phyloP scores from a whole-genome alignment of 1,140 invertebrate genomes.

The Maniola jurtina region DNA sequence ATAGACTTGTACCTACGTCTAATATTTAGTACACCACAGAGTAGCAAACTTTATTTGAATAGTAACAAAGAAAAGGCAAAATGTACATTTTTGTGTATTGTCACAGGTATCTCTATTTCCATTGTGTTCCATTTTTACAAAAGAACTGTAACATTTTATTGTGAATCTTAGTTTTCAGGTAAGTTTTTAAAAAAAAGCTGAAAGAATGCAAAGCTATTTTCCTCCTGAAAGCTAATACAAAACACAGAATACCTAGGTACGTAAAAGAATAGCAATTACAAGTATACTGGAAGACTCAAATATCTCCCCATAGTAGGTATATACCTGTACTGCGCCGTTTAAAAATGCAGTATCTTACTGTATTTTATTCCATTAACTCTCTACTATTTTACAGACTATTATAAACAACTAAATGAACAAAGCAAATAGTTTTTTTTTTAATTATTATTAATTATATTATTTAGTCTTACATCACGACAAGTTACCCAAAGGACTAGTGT shows the following conservation, averaged over 20 bases:
- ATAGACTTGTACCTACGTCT: too few relatives aligned
- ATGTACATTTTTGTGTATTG: not conserved
- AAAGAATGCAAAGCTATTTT: constrained; percentile 4
- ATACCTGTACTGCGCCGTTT: not conserved
- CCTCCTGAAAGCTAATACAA: constrained; percentile 7
- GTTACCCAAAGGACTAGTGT: too few relatives aligned
- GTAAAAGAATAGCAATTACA: constrained; percentile 11
- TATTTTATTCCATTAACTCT: not conserved
- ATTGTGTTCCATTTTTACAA: not conserved
- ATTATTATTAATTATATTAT: too few relatives aligned
- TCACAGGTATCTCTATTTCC: not conserved
- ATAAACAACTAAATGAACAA: too few relatives aligned
- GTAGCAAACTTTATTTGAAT: too few relatives aligned
- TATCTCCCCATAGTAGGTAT: not conserved
- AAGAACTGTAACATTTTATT: constrained; percentile 1
- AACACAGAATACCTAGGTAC: not conserved
- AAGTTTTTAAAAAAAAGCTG: not conserved
- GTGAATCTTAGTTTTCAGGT: not conserved
- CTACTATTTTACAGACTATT: too few relatives aligned
- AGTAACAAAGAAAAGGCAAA: not conserved
- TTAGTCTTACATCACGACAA: too few relatives aligned
- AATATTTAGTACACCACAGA: too few relatives aligned
- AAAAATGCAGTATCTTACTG: not conserved
- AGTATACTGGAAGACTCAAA: not conserved
- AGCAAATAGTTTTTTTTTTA: too few relatives aligned